Evolutionary conservation across 2,797 vertebrate genomes (phyloP).

Genomic region (Adelosebastes latens): DNA sequence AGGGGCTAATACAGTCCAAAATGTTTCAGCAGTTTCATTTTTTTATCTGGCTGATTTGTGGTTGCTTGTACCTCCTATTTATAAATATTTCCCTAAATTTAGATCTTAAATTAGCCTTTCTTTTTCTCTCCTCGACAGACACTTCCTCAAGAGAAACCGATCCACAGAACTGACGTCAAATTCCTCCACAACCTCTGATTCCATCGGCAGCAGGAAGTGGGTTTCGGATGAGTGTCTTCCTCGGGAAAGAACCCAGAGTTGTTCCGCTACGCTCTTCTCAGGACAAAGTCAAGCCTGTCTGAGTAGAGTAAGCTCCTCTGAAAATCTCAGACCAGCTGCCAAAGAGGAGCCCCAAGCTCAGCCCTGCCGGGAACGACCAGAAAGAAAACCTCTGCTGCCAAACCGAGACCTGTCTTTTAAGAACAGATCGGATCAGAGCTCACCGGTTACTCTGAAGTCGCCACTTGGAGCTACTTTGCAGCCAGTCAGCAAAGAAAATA

Average conservation of each 20-base stretch:
- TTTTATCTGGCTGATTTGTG: neutral
- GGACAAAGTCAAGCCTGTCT: constrained; percentile 47
- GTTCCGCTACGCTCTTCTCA: constrained; percentile 71
- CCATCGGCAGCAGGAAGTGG: constrained; percentile 71
- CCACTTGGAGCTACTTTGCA: constrained; percentile 46
- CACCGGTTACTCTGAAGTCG: constrained; percentile 29
- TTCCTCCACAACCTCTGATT: constrained; percentile 41
- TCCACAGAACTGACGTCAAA: constrained; percentile 74
- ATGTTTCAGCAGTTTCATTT: neutral
- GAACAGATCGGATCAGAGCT: constrained; percentile 56
- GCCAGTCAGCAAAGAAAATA: constrained; percentile 60
- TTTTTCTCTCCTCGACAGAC: constrained; percentile 77
- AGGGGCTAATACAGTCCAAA: neutral
- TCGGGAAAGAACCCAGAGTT: constrained; percentile 73
- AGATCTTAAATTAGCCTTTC: neutral
- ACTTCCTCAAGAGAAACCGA: constrained; percentile 83
- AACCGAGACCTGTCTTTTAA: constrained; percentile 71
- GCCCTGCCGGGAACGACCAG: constrained; percentile 47
- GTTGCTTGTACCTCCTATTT: neutral
- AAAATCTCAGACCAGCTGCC: constrained; percentile 51
- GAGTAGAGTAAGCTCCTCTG: constrained; percentile 55
- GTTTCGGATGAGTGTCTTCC: constrained; percentile 82
- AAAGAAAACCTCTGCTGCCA: constrained; percentile 73
- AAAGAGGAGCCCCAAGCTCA: constrained; percentile 53
- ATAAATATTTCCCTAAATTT: neutral